Evolutionary conservation across 1,140 invertebrate species (phyloP).

Genomic region (Ericerus pela): DNA sequence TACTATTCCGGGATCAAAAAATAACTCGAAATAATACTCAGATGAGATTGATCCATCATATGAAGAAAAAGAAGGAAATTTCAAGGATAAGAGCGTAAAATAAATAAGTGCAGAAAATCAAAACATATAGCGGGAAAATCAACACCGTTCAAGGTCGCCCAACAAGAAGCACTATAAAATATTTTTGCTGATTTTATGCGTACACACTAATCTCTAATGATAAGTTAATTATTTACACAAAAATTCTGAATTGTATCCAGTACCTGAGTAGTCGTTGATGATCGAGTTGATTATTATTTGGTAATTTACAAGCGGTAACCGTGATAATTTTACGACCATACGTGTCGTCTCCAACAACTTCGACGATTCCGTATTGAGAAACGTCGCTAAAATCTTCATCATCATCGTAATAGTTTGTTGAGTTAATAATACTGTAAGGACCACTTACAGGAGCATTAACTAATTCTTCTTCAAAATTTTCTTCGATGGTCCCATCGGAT

Average conservation of each 20-base stretch:
- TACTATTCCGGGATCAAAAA: not conserved
- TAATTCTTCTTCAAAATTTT: conserved; percentile 86
- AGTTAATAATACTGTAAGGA: conserved; percentile 15
- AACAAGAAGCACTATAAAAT: no score
- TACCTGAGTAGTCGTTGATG: conserved; percentile 71
- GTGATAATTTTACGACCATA: conserved; percentile 86
- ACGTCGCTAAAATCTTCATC: conserved; percentile 60
- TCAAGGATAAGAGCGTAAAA: no score
- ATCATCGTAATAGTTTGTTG: conserved; percentile 28
- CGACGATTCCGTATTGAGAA: conserved; percentile 65
- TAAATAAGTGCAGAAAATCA: no score
- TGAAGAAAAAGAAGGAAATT: no score
- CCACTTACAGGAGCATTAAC: conserved; percentile 38
- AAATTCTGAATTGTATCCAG: not conserved
- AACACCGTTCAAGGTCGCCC: no score
- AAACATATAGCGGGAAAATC: no score
- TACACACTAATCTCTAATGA: no score
- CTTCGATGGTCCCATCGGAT: conserved; percentile 75
- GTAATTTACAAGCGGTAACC: conserved; percentile 83
- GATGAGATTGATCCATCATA: no score
- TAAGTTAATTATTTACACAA: no score
- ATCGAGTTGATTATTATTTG: conserved; percentile 68
- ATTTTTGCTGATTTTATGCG: no score
- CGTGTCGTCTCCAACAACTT: conserved; percentile 81
- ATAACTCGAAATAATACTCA: not conserved